A percentile compares a stretch with the other conserved stretches of the same genome.
Conservation (phyloP, 2,888 invertebrate genomes). For the Apamea monoglypha region DNA sequence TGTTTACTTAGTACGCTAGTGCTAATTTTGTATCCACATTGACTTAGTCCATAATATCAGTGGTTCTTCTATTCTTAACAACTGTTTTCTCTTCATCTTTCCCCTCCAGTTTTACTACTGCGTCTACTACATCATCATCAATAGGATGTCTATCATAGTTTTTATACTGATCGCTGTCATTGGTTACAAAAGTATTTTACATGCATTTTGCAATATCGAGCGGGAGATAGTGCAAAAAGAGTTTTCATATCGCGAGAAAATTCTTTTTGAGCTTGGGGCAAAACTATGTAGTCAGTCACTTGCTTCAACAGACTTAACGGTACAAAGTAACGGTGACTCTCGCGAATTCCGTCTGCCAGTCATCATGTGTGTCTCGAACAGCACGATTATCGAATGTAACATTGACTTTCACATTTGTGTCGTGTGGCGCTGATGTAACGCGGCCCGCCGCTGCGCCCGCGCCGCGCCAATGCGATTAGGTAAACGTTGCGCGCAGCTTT, state of each 20-base stretch:
- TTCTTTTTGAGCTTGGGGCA: neutral
- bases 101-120: slow-evolving; percentile 2
- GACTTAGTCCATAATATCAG: slow-evolving; percentile 19
- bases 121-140: neutral
- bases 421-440: slow-evolving; percentile 81
- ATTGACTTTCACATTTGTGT: slow-evolving; percentile 88
- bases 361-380: slow-evolving; percentile 67
- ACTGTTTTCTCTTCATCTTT: slow-evolving; percentile 6
- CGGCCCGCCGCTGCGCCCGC: slow-evolving; percentile 71
- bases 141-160: slow-evolving; percentile 2
- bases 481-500: slow-evolving; percentile 88
- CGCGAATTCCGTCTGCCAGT: slow-evolving; percentile 58
- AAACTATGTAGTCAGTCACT: slow-evolving; percentile 20
- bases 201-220: neutral
- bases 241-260: slow-evolving; percentile 12
- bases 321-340: slow-evolving; percentile 59
- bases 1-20: slow-evolving; percentile 61
- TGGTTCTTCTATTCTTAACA: neutral
- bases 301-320: slow-evolving; percentile 55
- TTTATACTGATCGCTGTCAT: neutral
- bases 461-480: slow-evolving; percentile 81
- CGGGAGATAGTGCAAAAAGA: neutral
- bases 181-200: neutral
- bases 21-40: slow-evolving; percentile 34
- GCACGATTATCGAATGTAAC: slow-evolving; percentile 83